Conservation (phyloP, 2,888 invertebrate genomes). For the Invenusta paracnida region DNA sequence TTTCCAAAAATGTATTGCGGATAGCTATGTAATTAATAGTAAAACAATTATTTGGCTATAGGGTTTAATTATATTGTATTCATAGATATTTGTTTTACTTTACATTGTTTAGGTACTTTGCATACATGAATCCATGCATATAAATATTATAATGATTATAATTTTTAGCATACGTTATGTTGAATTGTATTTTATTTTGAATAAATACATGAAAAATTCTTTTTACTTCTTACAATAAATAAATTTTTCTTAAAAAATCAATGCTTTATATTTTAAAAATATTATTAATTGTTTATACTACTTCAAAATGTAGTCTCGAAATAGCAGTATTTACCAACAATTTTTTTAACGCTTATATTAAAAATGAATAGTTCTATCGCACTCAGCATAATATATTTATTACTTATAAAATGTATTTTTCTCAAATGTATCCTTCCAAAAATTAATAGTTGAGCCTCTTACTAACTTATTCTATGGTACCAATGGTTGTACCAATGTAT, state of each 20-base stretch:
- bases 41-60: neutral
- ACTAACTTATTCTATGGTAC: neutral
- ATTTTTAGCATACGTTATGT: conserved; percentile 7
- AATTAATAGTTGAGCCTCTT: neutral
- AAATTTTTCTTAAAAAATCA: neutral
- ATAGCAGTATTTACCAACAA: neutral
- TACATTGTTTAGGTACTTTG: neutral
- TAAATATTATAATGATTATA: neutral
- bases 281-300: neutral
- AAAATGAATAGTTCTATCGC: neutral
- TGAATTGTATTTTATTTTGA: neutral
- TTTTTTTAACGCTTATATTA: neutral
- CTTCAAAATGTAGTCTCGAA: neutral
- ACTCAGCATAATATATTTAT: neutral
- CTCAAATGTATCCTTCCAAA: neutral
- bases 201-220: neutral
- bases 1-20: conserved; percentile 17
- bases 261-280: neutral
- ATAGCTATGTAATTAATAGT: neutral
- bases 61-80: neutral
- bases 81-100: neutral
- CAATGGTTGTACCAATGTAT: no score
- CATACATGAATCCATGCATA: no score
- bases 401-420: neutral
- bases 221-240: neutral